A percentile compares a stretch with the other conserved stretches of the same genome.
Evolutionary conservation across 2,113 vertebrate species (phyloP).

Genomic region (Bambusicola thoracicus): DNA sequence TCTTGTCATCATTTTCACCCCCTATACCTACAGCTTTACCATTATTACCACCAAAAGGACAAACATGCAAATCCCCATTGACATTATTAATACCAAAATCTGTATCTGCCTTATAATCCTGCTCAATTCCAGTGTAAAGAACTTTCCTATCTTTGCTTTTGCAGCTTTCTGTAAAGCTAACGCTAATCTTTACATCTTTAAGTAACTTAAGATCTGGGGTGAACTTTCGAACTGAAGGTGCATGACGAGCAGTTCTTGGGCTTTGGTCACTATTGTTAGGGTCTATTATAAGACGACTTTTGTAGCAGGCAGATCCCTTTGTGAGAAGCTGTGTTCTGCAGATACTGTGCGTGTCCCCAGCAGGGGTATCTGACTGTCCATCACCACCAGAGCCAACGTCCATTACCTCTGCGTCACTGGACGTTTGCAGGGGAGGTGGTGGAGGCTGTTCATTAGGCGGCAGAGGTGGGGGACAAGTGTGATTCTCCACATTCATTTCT

Average conservation of each 20-base stretch:
- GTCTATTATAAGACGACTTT: constrained; percentile 85
- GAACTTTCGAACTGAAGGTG: constrained; percentile 91
- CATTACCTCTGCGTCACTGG: constrained; percentile 99
- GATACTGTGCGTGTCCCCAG: constrained; percentile 85
- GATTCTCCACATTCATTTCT: constrained; percentile 84
- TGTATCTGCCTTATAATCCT: constrained; percentile 77
- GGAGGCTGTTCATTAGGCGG: constrained; percentile 92
- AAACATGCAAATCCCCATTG: constrained; percentile 91
- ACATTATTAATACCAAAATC: constrained; percentile 80
- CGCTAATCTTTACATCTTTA: constrained; percentile 95
- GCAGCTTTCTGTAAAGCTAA: constrained; percentile 95
- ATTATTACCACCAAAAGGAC: constrained; percentile 81
- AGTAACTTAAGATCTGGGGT: constrained; percentile 95
- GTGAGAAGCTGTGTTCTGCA: constrained; percentile 86
- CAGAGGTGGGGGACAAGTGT: constrained; percentile 80
- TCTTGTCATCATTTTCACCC: constrained; percentile 78
- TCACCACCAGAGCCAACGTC: constrained; percentile 99
- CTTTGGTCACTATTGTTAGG: constrained; percentile 82
- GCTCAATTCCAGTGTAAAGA: constrained; percentile 91
- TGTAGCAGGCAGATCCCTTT: constrained; percentile 89
- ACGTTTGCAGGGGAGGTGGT: constrained; percentile 99
- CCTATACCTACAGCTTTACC: constrained; percentile 74
- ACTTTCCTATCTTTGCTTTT: constrained; percentile 96
- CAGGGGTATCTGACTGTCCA: constrained; percentile 97
- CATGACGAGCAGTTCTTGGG: constrained; percentile 95